A percentile compares a stretch with the other conserved stretches of the same genome.
Conservation (phyloP, 2,888 invertebrate species). For the Pyrrhosoma nymphula region DNA sequence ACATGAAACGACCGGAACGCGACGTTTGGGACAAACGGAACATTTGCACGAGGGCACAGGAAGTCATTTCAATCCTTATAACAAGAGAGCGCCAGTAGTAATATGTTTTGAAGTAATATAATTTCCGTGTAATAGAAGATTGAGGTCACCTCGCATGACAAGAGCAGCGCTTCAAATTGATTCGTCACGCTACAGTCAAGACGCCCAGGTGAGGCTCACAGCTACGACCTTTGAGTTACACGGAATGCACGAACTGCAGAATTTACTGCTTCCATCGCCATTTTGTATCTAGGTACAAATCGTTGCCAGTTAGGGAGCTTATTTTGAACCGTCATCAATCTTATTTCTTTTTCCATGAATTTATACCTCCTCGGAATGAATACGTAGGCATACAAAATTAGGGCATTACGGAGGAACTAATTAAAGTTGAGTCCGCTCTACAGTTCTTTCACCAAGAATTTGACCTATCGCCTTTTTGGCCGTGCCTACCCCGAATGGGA, state of each 20-base stretch:
- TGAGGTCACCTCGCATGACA: constrained; percentile 5
- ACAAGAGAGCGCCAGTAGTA: neutral
- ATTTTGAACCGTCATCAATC: no score
- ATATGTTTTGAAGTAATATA: neutral
- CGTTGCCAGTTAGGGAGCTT: no score
- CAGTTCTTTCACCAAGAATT: no score
- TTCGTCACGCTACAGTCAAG: constrained; percentile 28
- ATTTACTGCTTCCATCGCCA: neutral
- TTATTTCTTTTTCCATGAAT: no score
- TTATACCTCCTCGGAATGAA: no score
- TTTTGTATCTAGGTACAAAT: neutral
- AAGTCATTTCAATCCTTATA: neutral
- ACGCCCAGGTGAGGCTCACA: neutral
- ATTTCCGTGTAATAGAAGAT: neutral
- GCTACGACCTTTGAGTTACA: neutral
- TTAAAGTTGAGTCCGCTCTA: no score
- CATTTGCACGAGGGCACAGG: neutral
- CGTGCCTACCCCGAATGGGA: no score
- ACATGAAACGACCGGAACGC: neutral
- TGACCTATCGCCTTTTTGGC: no score
- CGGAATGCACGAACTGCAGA: neutral
- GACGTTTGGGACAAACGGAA: neutral
- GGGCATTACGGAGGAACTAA: no score
- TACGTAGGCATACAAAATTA: no score
- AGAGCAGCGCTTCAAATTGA: neutral